Evolutionary conservation across 23 tunicate species (phyloP), one percentile per base, ranked within the genome.

Genomic region (Ciona savignyi): DNA sequence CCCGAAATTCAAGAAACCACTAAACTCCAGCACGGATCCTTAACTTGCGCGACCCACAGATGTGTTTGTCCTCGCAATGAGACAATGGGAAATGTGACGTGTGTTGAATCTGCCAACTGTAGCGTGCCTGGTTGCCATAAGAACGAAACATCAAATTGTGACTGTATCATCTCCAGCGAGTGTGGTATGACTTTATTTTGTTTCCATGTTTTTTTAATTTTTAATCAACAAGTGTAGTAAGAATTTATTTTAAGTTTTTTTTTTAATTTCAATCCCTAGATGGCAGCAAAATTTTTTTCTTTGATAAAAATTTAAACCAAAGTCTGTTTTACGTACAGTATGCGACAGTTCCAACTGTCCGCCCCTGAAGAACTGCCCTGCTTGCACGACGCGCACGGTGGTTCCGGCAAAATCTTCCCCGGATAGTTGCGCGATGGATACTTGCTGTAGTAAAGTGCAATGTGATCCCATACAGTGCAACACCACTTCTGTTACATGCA

Each of bases 11-110:
- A 21, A 33, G 34, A 70, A 20, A 2, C 32, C 1, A 70, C 74
- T 2, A 33, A 4, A 2, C 1, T 34, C 22, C 4, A 20, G 11
- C 56, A 70, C 3, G 51, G 56, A 4, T 51, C 6, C 1, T 2
- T 70, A 2, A 33, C 51, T 19, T 70, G 74, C 56, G 32, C 30
- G 11, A 32, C 30, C 2, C 29, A 32, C 1, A 56, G 21, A 21
- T 70, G 74, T 11, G 23, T 70, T 70, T 70, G 74, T 21, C 74
- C 74, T 19, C 3, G 27, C 56, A 32, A 70, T 31, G 51, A 22
- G 19, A 33, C 74, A 30, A 32, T 49, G 61, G 61, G 20, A 15
- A 49, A 49, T 20, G 20, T 15, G 15, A 49, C 25, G 4, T 70
- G 74, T 34, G 51, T 70, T 29, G 51, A 30, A 1, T 23, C 30